A percentile compares a stretch with the other conserved stretches of the same genome.
These are phyloP conservation scores for Sorex araneus DNA, from an alignment of 2,113 vertebrate genomes.

Conservation along the genomic window DNA sequence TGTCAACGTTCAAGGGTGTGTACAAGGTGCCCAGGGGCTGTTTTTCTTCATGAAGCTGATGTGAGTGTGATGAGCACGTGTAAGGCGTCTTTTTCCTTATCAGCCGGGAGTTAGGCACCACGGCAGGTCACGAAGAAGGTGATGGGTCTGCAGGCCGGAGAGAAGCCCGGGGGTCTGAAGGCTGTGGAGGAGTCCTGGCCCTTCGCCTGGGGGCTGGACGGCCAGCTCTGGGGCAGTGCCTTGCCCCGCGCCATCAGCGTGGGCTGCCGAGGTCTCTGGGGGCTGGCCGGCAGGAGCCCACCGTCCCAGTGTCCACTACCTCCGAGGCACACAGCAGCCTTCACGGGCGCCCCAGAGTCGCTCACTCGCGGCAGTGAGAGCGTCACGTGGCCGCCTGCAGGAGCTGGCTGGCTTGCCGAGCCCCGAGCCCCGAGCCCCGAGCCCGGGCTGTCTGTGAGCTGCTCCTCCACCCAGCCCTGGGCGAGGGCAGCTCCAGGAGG, in stretches of 20 bases:
- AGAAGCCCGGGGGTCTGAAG: conserved; percentile 75
- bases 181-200: conserved; percentile 58
- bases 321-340: conserved; percentile 79
- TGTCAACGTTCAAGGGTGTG: conserved; percentile 32
- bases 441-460: conserved; percentile 80
- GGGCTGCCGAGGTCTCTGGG: not conserved
- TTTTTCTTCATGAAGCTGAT: conserved; percentile 64
- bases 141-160: conserved; percentile 67
- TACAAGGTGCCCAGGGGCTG: not conserved
- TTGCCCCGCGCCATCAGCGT: rapidly evolving
- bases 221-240: too few species aligned
- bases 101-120: conserved; percentile 71
- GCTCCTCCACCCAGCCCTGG: conserved; percentile 72
- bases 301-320: conserved; percentile 57
- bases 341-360: conserved; percentile 52
- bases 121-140: conserved; percentile 84
- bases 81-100: conserved; percentile 74
- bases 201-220: not conserved
- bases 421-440: conserved; percentile 77
- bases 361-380: conserved; percentile 76
- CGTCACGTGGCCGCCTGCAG: too few species aligned
- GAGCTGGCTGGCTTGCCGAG: conserved; percentile 69
- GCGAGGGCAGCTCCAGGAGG: conserved; percentile 48
- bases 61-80: conserved; percentile 78
- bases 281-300: not conserved